phyloP scores from a whole-genome alignment of 2,113 vertebrate genomes.

The Ctenomys sociabilis region DNA sequence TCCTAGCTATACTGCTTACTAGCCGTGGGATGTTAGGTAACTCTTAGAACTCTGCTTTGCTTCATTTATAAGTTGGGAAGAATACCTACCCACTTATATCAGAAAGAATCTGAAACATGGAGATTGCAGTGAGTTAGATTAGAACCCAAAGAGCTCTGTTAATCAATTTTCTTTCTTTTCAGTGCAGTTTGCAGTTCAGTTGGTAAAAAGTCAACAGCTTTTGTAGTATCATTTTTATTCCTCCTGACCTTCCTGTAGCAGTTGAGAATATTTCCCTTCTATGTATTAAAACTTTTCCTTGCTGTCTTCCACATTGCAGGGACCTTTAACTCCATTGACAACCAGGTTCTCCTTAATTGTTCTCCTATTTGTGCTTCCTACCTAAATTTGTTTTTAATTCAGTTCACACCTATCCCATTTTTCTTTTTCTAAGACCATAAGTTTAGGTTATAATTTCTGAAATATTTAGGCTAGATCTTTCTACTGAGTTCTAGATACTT shows the following conservation, averaged over 20 bases:
- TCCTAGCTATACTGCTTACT: background rate
- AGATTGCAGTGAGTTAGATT: background rate
- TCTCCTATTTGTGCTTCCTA: background rate
- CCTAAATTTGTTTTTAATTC: background rate
- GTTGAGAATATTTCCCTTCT: background rate
- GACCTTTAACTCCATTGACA: background rate
- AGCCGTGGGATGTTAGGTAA: background rate
- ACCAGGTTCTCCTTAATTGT: conserved; percentile 58
- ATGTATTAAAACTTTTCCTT: background rate
- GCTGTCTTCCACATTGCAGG: background rate
- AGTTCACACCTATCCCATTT: background rate
- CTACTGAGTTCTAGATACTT: background rate
- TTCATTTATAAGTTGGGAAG: background rate
- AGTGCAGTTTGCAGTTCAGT: background rate
- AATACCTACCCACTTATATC: conserved; percentile 2
- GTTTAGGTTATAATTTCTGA: conserved; percentile 32
- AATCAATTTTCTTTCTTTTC: conserved; percentile 22
- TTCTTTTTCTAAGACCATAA: background rate
- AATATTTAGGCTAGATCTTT: background rate
- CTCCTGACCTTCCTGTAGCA: conserved; percentile 17
- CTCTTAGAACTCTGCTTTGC: background rate
- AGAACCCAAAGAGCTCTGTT: background rate
- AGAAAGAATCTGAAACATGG: background rate
- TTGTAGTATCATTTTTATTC: conserved; percentile 9
- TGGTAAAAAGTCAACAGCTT: conserved; percentile 4